Conservation (phyloP, 2,888 invertebrate genomes). For the Antheraea assamensis region DNA sequence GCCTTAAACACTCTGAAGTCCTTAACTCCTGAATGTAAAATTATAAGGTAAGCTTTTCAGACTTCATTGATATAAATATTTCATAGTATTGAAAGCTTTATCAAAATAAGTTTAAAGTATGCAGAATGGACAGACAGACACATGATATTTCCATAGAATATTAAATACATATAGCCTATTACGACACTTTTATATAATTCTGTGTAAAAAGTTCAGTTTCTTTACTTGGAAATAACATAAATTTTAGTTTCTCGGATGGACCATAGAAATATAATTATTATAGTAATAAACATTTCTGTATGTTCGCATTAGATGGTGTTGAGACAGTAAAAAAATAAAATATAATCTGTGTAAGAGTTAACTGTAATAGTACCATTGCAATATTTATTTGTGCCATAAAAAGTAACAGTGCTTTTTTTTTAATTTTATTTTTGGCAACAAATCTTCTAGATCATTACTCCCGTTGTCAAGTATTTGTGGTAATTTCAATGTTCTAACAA, state of each 20-base stretch:
- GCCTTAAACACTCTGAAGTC: too few relatives aligned
- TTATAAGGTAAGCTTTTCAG: too few relatives aligned
- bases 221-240: neutral
- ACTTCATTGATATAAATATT: neutral
- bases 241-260: neutral
- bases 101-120: neutral
- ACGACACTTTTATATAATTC: neutral
- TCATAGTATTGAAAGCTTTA: neutral
- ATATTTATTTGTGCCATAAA: too few relatives aligned
- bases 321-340: too few relatives aligned
- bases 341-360: too few relatives aligned
- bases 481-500: too few relatives aligned
- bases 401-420: too few relatives aligned
- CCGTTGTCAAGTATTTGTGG: too few relatives aligned
- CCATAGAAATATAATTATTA: neutral
- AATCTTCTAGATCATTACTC: too few relatives aligned
- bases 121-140: neutral
- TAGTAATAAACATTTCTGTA: neutral
- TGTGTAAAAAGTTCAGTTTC: neutral
- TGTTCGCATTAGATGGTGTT: neutral
- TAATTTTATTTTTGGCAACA: too few relatives aligned
- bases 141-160: neutral
- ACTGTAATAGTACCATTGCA: too few relatives aligned
- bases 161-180: neutral
- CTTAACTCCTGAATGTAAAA: too few relatives aligned